Percentiles rank a stretch among this genome's conserved stretches.
These are phyloP conservation scores for Brachyptera putata DNA, from an alignment of 2,888 invertebrate genomes.

Conservation along the genomic window DNA sequence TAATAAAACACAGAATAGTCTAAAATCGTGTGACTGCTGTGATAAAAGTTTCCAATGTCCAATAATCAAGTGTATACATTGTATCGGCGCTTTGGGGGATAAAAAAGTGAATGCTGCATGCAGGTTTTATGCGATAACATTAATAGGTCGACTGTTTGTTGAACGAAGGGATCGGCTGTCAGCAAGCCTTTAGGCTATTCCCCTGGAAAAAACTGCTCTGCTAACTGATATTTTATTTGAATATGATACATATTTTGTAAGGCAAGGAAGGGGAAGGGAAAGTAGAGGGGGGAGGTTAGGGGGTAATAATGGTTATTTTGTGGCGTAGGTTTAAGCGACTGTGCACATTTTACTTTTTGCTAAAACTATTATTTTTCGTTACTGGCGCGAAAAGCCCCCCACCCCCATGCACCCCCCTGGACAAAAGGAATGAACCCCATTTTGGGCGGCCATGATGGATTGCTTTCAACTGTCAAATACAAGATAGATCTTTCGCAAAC, in stretches of 20 bases:
- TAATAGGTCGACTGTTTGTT: too few species aligned
- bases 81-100: too few species aligned
- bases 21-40: too few species aligned
- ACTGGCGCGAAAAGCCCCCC: constrained; percentile 20
- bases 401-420: constrained; percentile 1
- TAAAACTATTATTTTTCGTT: constrained; percentile 22
- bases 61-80: too few species aligned
- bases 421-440: constrained; percentile 28
- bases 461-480: constrained; percentile 46
- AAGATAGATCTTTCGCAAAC: constrained; percentile 41
- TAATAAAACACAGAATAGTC: too few species aligned
- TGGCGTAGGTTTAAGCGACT: constrained; percentile 18
- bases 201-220: background rate
- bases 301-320: constrained; percentile 21
- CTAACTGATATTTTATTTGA: constrained; percentile 16
- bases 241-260: background rate
- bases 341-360: constrained; percentile 20
- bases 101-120: too few species aligned
- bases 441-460: constrained; percentile 46
- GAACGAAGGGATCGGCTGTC: too few species aligned
- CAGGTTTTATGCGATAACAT: too few species aligned
- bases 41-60: too few species aligned
- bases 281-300: too few species aligned
- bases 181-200: too few species aligned
- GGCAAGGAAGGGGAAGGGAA: background rate